Evolutionary conservation across 2,797 vertebrate species (phyloP).

Genomic region (Rhinophrynus dorsalis): DNA sequence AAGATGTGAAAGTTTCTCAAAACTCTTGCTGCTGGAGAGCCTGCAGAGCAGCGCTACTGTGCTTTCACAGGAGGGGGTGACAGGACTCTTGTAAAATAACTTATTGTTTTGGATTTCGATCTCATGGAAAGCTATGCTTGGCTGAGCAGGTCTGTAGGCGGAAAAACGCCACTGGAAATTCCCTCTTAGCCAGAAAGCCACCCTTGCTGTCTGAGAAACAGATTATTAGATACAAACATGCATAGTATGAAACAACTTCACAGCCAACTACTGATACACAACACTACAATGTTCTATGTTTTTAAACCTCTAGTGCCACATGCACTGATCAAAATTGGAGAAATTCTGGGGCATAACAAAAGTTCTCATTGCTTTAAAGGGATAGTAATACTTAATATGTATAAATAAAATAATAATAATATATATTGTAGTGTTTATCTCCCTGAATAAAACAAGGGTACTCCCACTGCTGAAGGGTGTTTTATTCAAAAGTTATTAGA

Average conservation of each 20-base stretch:
- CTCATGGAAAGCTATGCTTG: constrained; percentile 8
- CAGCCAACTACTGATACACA: background rate
- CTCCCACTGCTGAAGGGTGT: no score
- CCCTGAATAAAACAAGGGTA: no score
- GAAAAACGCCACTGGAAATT: background rate
- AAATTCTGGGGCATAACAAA: no score
- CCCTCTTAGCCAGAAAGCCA: background rate
- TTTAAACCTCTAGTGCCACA: no score
- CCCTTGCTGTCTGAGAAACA: background rate
- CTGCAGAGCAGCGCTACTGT: background rate
- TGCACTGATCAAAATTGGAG: no score
- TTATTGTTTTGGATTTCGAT: constrained; percentile 21
- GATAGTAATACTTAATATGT: no score
- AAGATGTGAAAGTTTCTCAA: constrained; percentile 12
- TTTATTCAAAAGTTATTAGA: no score
- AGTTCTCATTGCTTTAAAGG: no score
- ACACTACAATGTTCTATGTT: no score
- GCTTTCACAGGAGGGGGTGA: constrained; percentile 4
- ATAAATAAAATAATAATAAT: no score
- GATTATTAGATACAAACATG: background rate
- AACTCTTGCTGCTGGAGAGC: constrained; percentile 1
- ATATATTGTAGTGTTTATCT: no score
- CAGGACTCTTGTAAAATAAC: constrained; percentile 18
- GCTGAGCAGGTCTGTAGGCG: background rate
- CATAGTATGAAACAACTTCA: constrained; percentile 1